These are phyloP conservation scores for Enteromius treurensis DNA, from an alignment of 2,797 vertebrate genomes.

Conservation along the genomic window DNA sequence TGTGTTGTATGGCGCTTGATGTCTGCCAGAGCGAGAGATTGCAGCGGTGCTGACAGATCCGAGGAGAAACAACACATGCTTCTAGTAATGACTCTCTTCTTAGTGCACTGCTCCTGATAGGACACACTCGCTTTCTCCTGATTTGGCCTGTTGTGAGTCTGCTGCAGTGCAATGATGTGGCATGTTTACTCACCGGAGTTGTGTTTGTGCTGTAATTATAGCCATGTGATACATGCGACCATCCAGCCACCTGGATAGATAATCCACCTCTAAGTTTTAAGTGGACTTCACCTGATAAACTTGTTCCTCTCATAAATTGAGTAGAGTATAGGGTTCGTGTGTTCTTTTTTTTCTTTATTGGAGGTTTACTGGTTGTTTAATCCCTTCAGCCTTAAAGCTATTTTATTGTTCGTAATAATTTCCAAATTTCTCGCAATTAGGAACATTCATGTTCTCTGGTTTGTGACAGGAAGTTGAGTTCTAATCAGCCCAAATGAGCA, in stretches of 20 bases:
- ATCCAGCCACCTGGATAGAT: not conserved
- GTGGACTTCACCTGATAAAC: not conserved
- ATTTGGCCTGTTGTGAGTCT: conserved; percentile 57
- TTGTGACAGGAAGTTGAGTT: not conserved
- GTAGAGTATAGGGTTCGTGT: too few species aligned
- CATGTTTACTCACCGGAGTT: not conserved
- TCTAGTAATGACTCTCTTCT: conserved; percentile 27
- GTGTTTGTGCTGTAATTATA: conserved; percentile 1
- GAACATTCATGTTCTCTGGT: not conserved
- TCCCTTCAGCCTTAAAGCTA: not conserved
- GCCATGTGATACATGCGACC: not conserved
- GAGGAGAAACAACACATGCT: conserved; percentile 3
- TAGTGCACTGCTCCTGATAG: conserved; percentile 16
- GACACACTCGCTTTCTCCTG: conserved; percentile 59
- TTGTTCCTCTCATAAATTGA: not conserved
- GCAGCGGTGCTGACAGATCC: conserved; percentile 2
- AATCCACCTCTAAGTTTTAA: not conserved
- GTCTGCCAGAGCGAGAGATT: conserved; percentile 9
- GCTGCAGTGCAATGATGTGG: conserved; percentile 32
- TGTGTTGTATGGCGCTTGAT: not conserved
- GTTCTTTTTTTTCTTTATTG: not conserved
- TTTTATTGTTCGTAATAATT: not conserved
- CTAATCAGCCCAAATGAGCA: not conserved
- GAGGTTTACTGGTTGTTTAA: not conserved
- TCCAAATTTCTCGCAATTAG: not conserved